Base-by-base conservation (phyloP, 2,888 invertebrate genomes). In the Linyphia triangularis region DNA sequence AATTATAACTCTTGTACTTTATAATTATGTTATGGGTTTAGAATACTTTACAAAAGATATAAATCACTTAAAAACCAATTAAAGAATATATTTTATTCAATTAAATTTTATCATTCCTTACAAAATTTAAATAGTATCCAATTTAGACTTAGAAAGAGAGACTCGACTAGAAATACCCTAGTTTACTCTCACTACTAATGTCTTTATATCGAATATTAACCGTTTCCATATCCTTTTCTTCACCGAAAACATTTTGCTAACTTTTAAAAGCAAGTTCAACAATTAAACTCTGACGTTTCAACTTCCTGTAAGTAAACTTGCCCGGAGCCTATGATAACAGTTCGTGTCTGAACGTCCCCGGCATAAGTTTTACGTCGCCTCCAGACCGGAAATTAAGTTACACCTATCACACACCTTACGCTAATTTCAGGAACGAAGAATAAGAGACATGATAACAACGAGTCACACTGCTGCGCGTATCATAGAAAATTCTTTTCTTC, bases 221-320 rank as follows among this genome's bases (percentile, higher is more conserved):
- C n/a, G 51, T n/a, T 51, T n/a, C n/a, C 51, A n/a, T 51, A n/a
- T 51, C 51, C 51, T n/a, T 51, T 51, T 51, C 51, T 51, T 43
- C 43, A 9, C 16, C 16, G 7, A 9, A 16, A 2, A 51, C 5
- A 51, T 51, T 51, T 3, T n/a, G 51, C n/a, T 51, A 51, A n/a
- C 51, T 51, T 16, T 51, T 16, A n/a, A 13, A 13, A 5, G 51
- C 51, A 51, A 51, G 51, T 51, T 51, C 5, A 9, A 51, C 51
- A 51, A 51, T 51, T 51, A 51, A 51, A 51, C n/a, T 51, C n/a
- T 51, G 51, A 51, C 51, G n/a, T 51, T 51, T 51, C 5, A 13
- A 16, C 51, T 51, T 51, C 51, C 51, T 51, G 16, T 9, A 51
- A 51, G 51, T 16, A 51, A 51, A 51, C 13, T 16, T n/a, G 51